phyloP scores from a whole-genome alignment of 2,113 vertebrate genomes.

The Ameiurus melas region DNA sequence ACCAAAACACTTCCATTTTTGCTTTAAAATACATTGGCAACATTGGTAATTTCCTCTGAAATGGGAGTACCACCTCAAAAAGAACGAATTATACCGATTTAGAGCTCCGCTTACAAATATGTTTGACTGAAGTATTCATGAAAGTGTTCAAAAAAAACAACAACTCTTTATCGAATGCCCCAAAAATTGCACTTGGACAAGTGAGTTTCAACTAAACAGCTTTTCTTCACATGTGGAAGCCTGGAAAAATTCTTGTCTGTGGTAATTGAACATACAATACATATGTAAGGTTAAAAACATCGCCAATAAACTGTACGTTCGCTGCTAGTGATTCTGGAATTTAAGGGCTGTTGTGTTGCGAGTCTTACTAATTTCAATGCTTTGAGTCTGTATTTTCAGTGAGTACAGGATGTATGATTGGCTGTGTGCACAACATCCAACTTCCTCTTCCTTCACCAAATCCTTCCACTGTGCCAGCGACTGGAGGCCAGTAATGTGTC shows the following conservation, averaged over 20 bases:
- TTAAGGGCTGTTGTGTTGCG: neutral
- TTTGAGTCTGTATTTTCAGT: neutral
- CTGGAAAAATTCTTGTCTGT: neutral
- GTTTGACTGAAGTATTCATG: neutral
- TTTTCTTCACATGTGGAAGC: neutral
- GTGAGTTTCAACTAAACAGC: neutral
- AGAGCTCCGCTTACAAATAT: neutral
- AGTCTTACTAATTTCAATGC: neutral
- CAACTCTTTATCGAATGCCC: neutral
- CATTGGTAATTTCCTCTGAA: neutral
- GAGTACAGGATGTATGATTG: neutral
- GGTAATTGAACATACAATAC: neutral
- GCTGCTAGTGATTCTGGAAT: neutral
- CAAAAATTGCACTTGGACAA: neutral
- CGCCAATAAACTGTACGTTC: neutral
- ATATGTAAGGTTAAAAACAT: no score
- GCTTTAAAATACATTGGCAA: neutral
- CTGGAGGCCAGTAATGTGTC: neutral
- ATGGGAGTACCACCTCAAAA: neutral
- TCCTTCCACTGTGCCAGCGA: neutral
- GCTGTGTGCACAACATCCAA: neutral
- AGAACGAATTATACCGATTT: neutral
- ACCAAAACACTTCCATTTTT: neutral
- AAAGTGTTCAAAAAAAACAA: neutral
- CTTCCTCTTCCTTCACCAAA: conserved; percentile 8